Conservation (phyloP, 30 jellyfish, hydroid and myxozoan genomes). For the Aurelia aurita region DNA sequence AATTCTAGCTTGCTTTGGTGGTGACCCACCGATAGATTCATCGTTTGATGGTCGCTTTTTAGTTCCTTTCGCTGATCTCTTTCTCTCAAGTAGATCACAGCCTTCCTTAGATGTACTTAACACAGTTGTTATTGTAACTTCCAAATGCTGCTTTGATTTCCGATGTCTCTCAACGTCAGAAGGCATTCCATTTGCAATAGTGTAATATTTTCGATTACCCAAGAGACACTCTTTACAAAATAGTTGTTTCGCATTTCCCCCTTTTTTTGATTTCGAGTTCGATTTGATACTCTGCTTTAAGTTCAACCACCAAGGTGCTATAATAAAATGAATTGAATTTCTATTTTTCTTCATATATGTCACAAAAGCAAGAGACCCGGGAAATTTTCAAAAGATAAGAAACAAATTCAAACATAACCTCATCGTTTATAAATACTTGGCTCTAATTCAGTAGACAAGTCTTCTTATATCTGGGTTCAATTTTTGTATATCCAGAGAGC, state of each 20-base stretch:
- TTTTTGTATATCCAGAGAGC: too few relatives aligned
- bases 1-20: slow-evolving; percentile 42
- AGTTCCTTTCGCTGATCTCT: too few relatives aligned
- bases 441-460: too few relatives aligned
- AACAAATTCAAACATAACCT: too few relatives aligned
- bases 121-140: slow-evolving; percentile 21
- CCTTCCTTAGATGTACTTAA: slow-evolving; percentile 29
- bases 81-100: slow-evolving; percentile 1
- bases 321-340: not conserved
- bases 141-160: slow-evolving; percentile 6
- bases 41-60: too few relatives aligned
- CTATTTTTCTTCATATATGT: too few relatives aligned
- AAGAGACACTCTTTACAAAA: slow-evolving; percentile 19
- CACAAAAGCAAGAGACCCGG: too few relatives aligned
- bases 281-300: not conserved
- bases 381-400: too few relatives aligned
- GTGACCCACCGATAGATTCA: not conserved
- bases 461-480: too few relatives aligned
- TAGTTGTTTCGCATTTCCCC: not conserved
- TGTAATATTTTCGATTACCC: slow-evolving; percentile 9
- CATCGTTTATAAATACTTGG: too few relatives aligned
- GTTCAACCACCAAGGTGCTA: slow-evolving; percentile 32
- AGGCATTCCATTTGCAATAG: slow-evolving; percentile 41
- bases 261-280: not conserved
- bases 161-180: slow-evolving; percentile 14